Conservation (phyloP, 2,113 vertebrate genomes). For the Monarcha castaneiventris region DNA sequence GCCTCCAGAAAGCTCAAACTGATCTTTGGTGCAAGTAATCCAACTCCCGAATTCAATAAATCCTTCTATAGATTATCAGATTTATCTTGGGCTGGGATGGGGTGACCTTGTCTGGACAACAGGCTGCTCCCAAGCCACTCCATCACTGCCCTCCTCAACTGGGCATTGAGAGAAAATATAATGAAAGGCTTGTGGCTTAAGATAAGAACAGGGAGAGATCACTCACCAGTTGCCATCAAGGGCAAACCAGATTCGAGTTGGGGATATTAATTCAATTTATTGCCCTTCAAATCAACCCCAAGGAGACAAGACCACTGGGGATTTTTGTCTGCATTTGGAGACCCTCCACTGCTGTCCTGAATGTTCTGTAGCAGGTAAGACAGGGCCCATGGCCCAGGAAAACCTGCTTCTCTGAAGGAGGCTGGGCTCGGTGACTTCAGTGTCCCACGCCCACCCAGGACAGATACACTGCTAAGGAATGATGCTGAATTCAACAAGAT, state of each 20-base stretch:
- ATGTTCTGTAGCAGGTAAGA: neutral
- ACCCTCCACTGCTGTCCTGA: neutral
- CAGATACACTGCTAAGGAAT: neutral
- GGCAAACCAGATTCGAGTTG: neutral
- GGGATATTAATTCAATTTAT: neutral
- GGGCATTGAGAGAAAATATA: neutral
- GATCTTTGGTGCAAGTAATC: neutral
- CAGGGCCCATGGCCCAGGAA: rapidly evolving
- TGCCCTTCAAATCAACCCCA: neutral
- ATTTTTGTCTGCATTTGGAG: neutral
- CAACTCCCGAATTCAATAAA: neutral
- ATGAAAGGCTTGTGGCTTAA: neutral
- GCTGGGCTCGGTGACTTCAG: neutral
- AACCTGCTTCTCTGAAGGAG: neutral
- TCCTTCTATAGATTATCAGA: neutral
- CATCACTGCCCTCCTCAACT: neutral
- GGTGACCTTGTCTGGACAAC: neutral
- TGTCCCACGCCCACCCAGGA: neutral
- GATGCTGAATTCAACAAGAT: neutral
- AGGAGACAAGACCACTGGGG: neutral
- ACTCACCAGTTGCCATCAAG: neutral
- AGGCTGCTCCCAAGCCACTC: neutral
- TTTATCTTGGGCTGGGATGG: neutral
- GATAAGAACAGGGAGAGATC: neutral
- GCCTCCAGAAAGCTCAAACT: neutral